phyloP scores from a whole-genome alignment of 2,888 invertebrate species.

The Drosophila kambysellisi region DNA sequence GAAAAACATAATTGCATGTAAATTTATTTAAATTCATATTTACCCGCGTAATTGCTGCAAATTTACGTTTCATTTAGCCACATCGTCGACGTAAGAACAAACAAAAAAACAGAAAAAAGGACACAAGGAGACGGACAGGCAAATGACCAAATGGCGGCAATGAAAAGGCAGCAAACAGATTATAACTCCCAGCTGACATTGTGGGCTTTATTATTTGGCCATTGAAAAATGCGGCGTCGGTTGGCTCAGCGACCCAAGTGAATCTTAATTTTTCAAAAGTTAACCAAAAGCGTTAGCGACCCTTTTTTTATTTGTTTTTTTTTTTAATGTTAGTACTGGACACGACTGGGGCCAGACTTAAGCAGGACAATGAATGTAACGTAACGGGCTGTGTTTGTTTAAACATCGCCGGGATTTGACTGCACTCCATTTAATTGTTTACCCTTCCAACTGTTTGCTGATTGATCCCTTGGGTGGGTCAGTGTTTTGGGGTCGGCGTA shows the following conservation, averaged over 20 bases:
- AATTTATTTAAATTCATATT: conserved; percentile 82
- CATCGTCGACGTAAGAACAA: conserved; percentile 21
- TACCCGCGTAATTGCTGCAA: conserved; percentile 84
- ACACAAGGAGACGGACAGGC: conserved; percentile 23
- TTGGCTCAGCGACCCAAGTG: conserved; percentile 68
- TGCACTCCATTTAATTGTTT: conserved; percentile 63
- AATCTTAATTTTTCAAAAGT: conserved; percentile 81
- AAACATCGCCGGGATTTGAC: conserved; percentile 65
- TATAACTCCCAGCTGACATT: conserved; percentile 80
- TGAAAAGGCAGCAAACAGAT: conserved; percentile 80
- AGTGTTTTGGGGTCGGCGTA: conserved; percentile 39
- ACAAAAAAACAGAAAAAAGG: conserved; percentile 20
- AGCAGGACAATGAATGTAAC: conserved; percentile 8
- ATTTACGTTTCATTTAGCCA: conserved; percentile 84
- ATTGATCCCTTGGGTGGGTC: conserved; percentile 73
- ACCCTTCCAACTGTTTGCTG: conserved; percentile 73
- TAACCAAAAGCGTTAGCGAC: conserved; percentile 62
- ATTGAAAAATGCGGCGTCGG: conserved; percentile 74
- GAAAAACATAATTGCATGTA: conserved; percentile 78
- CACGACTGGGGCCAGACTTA: conserved; percentile 14
- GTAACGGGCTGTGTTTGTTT: conserved; percentile 53
- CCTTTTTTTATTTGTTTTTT: conserved; percentile 45
- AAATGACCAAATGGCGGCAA: conserved; percentile 69
- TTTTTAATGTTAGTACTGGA: neutral
- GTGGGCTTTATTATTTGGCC: conserved; percentile 83